Conservation (phyloP, 2,113 vertebrate species). For the Mus pahari region DNA sequence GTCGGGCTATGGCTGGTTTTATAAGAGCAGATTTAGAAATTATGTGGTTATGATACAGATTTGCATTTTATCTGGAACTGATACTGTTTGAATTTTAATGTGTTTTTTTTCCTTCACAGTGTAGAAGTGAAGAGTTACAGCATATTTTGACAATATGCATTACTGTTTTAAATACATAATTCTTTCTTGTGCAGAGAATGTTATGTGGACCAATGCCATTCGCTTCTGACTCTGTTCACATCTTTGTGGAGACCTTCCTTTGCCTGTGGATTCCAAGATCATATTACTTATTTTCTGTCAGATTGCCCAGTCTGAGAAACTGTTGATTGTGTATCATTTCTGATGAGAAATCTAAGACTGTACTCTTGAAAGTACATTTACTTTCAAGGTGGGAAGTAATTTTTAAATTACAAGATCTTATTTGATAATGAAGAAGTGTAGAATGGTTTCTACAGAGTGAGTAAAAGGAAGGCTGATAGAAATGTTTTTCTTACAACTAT, state of each 20-base stretch:
- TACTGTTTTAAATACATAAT: constrained; percentile 40
- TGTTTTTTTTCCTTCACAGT: not conserved
- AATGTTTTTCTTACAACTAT: not conserved
- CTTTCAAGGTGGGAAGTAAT: no score
- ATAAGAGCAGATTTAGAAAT: not conserved
- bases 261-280: not conserved
- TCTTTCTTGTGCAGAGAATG: constrained; percentile 16
- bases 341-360: constrained; percentile 8
- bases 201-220: not conserved
- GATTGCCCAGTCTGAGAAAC: not conserved
- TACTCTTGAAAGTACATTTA: constrained; percentile 32
- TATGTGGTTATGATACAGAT: not conserved
- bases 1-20: not conserved
- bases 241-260: not conserved
- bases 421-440: not conserved
- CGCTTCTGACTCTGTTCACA: not conserved
- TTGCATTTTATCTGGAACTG: not conserved
- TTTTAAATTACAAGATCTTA: not conserved
- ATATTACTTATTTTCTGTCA: not conserved
- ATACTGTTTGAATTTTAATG: constrained; percentile 53
- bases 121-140: not conserved
- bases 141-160: not conserved
- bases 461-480: not conserved
- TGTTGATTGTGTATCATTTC: not conserved
- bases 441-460: not conserved